Percentiles rank a stretch among this genome's conserved stretches.
Evolutionary conservation across 2,113 vertebrate species (phyloP).

Genomic region (Cyprinodon variegatus): DNA sequence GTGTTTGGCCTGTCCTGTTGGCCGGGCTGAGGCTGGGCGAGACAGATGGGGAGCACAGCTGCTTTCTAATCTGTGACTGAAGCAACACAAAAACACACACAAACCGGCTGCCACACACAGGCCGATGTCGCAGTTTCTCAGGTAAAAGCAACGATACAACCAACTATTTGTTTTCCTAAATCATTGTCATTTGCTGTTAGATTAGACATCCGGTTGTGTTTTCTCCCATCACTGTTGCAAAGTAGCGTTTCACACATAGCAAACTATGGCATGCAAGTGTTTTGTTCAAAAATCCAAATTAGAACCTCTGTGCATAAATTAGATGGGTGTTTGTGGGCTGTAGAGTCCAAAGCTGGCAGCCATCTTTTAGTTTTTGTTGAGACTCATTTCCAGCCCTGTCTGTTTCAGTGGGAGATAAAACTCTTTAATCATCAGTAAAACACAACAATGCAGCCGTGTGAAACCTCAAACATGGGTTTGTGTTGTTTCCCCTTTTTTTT

Average conservation of each 20-base stretch:
- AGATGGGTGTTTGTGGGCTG: neutral
- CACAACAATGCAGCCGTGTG: conserved; percentile 26
- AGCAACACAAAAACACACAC: conserved; percentile 17
- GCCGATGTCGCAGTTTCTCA: neutral
- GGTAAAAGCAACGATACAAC: neutral
- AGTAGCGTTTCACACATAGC: conserved; percentile 34
- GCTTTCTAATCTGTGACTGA: conserved; percentile 54
- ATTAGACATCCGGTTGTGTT: conserved; percentile 9
- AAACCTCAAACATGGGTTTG: conserved; percentile 34
- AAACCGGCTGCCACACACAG: neutral
- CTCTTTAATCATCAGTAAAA: conserved; percentile 24
- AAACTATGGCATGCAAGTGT: conserved; percentile 4
- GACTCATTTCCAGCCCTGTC: conserved; percentile 23
- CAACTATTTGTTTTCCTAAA: neutral
- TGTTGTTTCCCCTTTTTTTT: conserved; percentile 37
- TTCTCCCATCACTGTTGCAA: conserved; percentile 41
- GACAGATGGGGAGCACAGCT: conserved; percentile 63
- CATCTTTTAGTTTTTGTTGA: conserved; percentile 5
- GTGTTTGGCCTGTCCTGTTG: conserved; percentile 21
- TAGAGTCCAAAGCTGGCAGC: conserved; percentile 20
- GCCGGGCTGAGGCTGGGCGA: neutral
- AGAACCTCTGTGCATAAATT: conserved; percentile 2
- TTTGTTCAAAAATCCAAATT: conserved; percentile 13
- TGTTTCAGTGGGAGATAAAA: conserved; percentile 56
- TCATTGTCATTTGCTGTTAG: no score